Evolutionary conservation across 1,140 invertebrate species (phyloP), one percentile per base, ranked within the genome.

Genomic region (Caenorhabditis tropicalis): DNA sequence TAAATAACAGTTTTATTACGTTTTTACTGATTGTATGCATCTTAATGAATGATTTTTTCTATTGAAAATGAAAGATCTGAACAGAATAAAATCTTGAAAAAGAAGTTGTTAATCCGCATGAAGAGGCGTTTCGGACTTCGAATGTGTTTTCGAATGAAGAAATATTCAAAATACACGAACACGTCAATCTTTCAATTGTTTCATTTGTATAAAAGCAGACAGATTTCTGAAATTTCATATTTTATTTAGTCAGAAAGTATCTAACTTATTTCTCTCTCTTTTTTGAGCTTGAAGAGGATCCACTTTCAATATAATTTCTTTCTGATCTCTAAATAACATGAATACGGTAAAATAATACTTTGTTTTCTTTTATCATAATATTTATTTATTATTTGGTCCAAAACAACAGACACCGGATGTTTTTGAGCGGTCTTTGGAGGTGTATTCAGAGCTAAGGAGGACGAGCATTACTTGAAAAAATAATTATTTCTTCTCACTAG

Each of bases 31-130:
- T 51, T 10, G 15, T 51, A n/a, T 0, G 2, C 48, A n/a, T 56
- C n/a, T 43, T 24, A 56, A 56, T 56, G 7, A 56, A 15, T n/a
- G 51, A 27, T 27, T 56, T 7, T 56, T 56, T 56, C n/a, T 27
- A 56, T 9, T 27, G n/a, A 10, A 27, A 56, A 56, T 27, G 3
- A n/a, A n/a, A n/a, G n/a, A n/a, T n/a, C n/a, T 27, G 27, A 27
- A 56, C 51, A 27, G 0, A 56, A 27, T 56, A 24, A 56, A 27
- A 27, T 56, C 51, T 27, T 6, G 39, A 56, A 36, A 33, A 60
- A 60, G 31, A 60, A 31, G 58, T 33, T 60, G 58, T 60, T 36
- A 33, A 60, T 60, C 58, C 58, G 58, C 58, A 21, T 19, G 58
- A 36, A 60, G 58, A 60, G 58, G 58, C 58, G 58, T 27, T 60